Evolutionary conservation across 2,888 invertebrate species (phyloP), one percentile per base, ranked within the genome.

Genomic region (Metacarcinus magister): DNA sequence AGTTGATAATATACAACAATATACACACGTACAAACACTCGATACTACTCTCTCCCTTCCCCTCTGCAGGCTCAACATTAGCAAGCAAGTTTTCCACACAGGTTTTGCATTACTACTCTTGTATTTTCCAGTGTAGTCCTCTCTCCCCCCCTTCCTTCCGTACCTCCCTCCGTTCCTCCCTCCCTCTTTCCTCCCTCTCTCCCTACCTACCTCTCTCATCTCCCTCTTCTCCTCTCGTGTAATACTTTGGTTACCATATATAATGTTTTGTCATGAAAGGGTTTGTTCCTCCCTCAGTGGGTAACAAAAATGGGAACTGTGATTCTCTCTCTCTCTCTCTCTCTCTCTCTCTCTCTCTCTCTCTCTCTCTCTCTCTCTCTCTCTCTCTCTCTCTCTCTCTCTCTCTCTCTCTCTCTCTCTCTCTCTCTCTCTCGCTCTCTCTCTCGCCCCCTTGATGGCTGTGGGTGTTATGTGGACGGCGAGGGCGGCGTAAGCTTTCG

Each of bases 341-440:
- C n/a, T 23, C 67, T 67, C 23, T 23, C n/a, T 67, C 67, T 10
- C 60, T 60, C 60, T 60, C 60, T 60, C 60, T 60, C 60, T 60
- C 60, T 60, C 60, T 16, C 60, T 60, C 60, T 60, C 60, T 60
- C 60, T 60, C 60, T 60, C 60, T 60, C 60, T 60, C 60, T 60
- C 60, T 60, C 60, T 19, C 19, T 19, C 19, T 60, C 60, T 60
- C 60, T 60, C 60, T 60, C 60, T 60, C 60, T 60, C 60, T 60
- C 60, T 60, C 60, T 60, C 60, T 60, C 60, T 60, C 60, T 60
- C 60, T 60, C 60, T 60, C 60, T 60, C 60, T 60, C 60, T 60
- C 60, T 60, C 60, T 60, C 60, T 60, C 60, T 48, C 67, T 67
- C 67, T 67, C 67, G 19, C 67, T 67, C 67, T 67, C 67, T 67